Evolutionary conservation across 2,113 vertebrate genomes (phyloP).

Genomic region (Sigmodon hispidus): DNA sequence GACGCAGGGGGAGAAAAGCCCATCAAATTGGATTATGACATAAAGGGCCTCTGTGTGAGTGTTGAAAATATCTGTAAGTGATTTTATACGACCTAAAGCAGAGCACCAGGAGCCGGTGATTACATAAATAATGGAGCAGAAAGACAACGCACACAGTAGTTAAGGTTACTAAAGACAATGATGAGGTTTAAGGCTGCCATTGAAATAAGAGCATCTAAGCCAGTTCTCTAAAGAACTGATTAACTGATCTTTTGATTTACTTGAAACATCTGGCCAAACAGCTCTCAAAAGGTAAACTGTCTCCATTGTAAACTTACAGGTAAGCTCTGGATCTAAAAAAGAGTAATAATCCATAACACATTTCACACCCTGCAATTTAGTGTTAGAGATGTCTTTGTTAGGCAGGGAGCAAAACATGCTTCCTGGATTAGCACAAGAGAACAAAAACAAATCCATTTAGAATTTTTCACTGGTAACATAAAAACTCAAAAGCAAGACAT

Average conservation of each 20-base stretch:
- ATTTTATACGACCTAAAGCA: conserved; percentile 65
- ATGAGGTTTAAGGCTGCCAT: conserved; percentile 61
- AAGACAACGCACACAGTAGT: conserved; percentile 56
- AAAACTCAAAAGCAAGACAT: conserved; percentile 41
- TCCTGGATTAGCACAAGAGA: neutral
- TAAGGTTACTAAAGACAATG: conserved; percentile 57
- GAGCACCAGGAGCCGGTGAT: conserved; percentile 51
- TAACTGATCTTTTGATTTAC: conserved; percentile 65
- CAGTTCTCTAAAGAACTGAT: conserved; percentile 63
- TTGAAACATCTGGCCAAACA: conserved; percentile 59
- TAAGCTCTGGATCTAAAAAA: conserved; percentile 46
- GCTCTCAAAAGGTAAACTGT: conserved; percentile 66
- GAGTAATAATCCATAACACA: conserved; percentile 33
- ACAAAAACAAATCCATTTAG: neutral
- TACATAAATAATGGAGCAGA: conserved; percentile 73
- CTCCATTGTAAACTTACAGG: conserved; percentile 24
- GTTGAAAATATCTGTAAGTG: conserved; percentile 67
- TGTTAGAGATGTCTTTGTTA: conserved; percentile 22
- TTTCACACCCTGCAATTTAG: neutral
- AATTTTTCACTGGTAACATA: neutral
- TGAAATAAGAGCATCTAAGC: conserved; percentile 51
- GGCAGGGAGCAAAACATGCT: neutral
- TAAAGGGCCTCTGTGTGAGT: conserved; percentile 19
- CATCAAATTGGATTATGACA: conserved; percentile 57
- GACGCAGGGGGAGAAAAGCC: conserved; percentile 4